Evolutionary conservation across 2,797 vertebrate species (phyloP), one percentile per base, ranked within the genome.

Genomic region (Orestias chungarensis): DNA sequence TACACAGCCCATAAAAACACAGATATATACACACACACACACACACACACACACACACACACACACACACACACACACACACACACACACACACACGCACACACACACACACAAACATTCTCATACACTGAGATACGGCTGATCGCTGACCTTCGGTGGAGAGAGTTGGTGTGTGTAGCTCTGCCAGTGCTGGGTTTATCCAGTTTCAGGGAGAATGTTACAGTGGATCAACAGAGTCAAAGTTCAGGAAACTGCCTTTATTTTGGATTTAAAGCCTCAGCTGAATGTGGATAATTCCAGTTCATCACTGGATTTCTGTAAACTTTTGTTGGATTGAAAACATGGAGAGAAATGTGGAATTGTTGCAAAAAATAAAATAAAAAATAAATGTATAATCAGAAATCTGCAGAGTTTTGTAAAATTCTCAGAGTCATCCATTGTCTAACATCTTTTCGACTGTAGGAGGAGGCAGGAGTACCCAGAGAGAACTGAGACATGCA

Each of bases 201-300:
- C 87, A 87, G 92, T 91, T 90, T 83, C 57, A 86, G 83, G 79
- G 69, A 66, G 88, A 89, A 78, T 47, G 17, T 74, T 75, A 76
- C 73, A 66, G 82, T 65, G 61, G 85, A 89, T 90, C 88, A 91
- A 88, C 85, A 84, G 43, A 88, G 85, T 68, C 90, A 91, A 92
- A 92, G 91, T 88, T 87, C 90, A 90, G 71, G 55, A 65, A 78
- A 80, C 55, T 4, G 1, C 75, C 29, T 85, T 73, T 49, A 70
- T 57, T 71, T 81, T 69, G 25, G n/a, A n/a, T n/a, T n/a, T n/a
- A n/a, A n/a, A n/a, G n/a, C n/a, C n/a, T n/a, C n/a, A n/a, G n/a
- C n/a, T n/a, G n/a, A n/a, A n/a, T n/a, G n/a, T n/a, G n/a, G n/a
- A n/a, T n/a, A n/a, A n/a, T n/a, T n/a, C n/a, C 8, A 67, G 65